A percentile compares a stretch with the other conserved stretches of the same genome.
phyloP scores from a whole-genome alignment of 1,140 invertebrate species.

The Thaumetopoea pityocampa region DNA sequence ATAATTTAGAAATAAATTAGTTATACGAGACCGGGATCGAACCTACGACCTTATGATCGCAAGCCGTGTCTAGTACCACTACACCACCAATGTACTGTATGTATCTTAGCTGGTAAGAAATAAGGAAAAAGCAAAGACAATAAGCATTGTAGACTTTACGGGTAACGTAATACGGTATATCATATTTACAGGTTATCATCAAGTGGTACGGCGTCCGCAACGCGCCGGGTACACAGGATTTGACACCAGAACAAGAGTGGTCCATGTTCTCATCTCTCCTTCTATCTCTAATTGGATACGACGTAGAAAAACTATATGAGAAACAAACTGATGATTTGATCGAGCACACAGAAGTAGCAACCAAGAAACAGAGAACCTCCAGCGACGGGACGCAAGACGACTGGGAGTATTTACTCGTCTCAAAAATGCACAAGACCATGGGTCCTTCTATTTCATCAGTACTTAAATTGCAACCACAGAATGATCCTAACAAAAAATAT shows the following conservation, averaged over 20 bases:
- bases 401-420: conserved; percentile 85
- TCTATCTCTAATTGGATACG: conserved; percentile 84
- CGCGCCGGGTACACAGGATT: conserved; percentile 88
- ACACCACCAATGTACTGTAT: too few relatives aligned
- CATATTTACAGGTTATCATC: conserved; percentile 77
- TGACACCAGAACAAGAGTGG: conserved; percentile 89
- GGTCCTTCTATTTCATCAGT: conserved; percentile 46
- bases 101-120: too few relatives aligned
- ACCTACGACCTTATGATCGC: too few relatives aligned
- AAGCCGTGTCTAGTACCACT: too few relatives aligned
- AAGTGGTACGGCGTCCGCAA: conserved; percentile 93
- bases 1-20: too few relatives aligned
- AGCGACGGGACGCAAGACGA: conserved; percentile 82
- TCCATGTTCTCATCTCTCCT: conserved; percentile 83
- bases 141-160: too few relatives aligned
- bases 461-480: conserved; percentile 40
- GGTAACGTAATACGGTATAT: too few relatives aligned
- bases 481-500: conserved; percentile 23
- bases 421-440: conserved; percentile 73
- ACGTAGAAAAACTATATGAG: conserved; percentile 78
- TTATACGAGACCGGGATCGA: too few relatives aligned
- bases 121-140: too few relatives aligned
- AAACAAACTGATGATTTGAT: conserved; percentile 58
- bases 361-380: conserved; percentile 79
- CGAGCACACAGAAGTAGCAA: conserved; percentile 69